These are phyloP conservation scores for Drosophila tani DNA, from an alignment of 1,140 invertebrate species.

Conservation along the genomic window DNA sequence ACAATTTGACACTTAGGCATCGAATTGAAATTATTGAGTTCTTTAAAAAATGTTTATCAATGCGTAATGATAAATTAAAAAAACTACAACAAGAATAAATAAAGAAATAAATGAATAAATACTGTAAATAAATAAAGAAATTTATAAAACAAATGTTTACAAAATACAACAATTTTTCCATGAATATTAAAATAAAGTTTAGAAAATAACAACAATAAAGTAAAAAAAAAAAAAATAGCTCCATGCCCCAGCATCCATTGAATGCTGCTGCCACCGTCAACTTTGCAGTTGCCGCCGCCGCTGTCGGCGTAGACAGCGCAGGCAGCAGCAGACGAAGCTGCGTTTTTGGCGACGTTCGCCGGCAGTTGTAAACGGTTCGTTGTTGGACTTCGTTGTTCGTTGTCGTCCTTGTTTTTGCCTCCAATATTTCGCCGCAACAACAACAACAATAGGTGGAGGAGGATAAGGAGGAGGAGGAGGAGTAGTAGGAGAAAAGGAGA, in stretches of 20 bases:
- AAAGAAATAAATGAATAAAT: too few relatives aligned
- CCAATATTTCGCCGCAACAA: constrained; percentile 22
- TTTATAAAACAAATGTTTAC: too few relatives aligned
- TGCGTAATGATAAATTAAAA: too few relatives aligned
- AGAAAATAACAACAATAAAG: too few relatives aligned
- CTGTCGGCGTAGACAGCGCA: constrained; percentile 13
- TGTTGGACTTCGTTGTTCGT: constrained; percentile 45
- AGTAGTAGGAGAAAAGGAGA: constrained; percentile 18
- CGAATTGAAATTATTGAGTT: too few relatives aligned
- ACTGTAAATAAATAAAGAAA: too few relatives aligned
- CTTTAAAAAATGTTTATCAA: too few relatives aligned
- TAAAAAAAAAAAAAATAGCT: constrained; percentile 7
- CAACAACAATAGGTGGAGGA: constrained; percentile 5
- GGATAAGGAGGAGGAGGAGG: constrained; percentile 6
- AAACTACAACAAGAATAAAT: too few relatives aligned
- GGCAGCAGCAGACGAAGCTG: constrained; percentile 48
- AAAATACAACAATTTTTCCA: too few relatives aligned
- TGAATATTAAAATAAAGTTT: too few relatives aligned
- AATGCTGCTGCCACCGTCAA: constrained; percentile 13
- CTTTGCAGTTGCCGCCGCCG: constrained; percentile 17
- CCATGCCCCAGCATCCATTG: constrained; percentile 18
- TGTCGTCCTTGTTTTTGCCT: constrained; percentile 31
- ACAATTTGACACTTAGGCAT: too few relatives aligned
- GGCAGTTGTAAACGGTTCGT: constrained; percentile 70
- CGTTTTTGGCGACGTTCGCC: constrained; percentile 43